These are phyloP conservation scores for Papilio helenus DNA, from an alignment of 1,140 invertebrate species.

Conservation along the genomic window DNA sequence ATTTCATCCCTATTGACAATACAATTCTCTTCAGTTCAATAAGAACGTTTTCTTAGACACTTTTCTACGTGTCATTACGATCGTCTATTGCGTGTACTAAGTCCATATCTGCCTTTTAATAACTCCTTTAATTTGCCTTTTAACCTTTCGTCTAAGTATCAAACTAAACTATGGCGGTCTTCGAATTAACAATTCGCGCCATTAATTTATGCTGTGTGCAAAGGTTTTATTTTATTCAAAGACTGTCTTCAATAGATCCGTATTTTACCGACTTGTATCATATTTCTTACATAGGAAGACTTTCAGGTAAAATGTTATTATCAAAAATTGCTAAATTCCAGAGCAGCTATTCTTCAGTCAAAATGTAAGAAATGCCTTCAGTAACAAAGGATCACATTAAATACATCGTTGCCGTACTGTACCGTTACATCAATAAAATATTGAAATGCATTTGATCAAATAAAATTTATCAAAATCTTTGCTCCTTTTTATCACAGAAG, in stretches of 20 bases:
- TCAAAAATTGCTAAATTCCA: conserved; percentile 28
- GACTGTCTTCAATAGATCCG: background rate
- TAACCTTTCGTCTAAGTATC: too few species aligned
- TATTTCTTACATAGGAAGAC: conserved; percentile 36
- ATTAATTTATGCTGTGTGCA: background rate
- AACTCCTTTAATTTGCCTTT: too few species aligned
- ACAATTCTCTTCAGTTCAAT: background rate
- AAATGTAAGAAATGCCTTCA: conserved; percentile 29
- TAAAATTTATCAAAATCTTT: conserved; percentile 13
- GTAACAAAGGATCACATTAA: conserved; percentile 17
- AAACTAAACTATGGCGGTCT: too few species aligned
- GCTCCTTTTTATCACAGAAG: conserved; percentile 12
- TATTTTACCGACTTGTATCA: conserved; percentile 27
- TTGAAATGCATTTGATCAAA: conserved; percentile 13
- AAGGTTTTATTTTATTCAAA: background rate
- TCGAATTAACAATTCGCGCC: background rate
- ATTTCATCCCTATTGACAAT: background rate
- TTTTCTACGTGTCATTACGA: background rate
- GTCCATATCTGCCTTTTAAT: background rate
- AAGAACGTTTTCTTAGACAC: background rate
- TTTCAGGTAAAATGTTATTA: conserved; percentile 35
- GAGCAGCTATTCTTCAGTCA: conserved; percentile 28
- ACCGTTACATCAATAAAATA: background rate
- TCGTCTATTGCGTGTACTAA: background rate
- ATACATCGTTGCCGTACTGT: conserved; percentile 18